Evolutionary conservation across 2,113 vertebrate species (phyloP).

Genomic region (Menura novaehollandiae): DNA sequence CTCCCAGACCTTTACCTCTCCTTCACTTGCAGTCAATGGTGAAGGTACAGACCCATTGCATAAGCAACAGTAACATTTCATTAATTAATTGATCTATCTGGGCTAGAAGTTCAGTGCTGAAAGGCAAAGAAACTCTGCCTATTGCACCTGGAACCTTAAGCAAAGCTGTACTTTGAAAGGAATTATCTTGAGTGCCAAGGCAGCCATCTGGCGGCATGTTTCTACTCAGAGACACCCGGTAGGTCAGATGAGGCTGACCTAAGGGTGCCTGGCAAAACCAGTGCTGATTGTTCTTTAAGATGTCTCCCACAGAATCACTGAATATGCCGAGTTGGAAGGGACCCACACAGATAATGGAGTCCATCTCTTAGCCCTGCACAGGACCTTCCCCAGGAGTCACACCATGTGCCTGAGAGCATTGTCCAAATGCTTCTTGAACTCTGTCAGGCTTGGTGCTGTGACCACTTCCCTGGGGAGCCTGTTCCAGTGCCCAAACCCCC

Average conservation of each 20-base stretch:
- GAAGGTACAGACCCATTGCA: not conserved
- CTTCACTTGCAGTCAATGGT: not conserved
- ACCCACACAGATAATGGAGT: not conserved
- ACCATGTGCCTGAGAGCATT: not conserved
- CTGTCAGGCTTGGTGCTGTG: not conserved
- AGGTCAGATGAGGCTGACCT: not conserved
- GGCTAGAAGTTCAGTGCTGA: not conserved
- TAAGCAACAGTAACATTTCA: not conserved
- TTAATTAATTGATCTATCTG: not conserved
- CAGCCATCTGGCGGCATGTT: not conserved
- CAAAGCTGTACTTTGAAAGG: not conserved
- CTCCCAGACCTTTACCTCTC: not conserved
- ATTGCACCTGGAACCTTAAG: not conserved
- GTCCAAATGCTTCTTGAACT: not conserved
- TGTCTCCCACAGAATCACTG: not conserved
- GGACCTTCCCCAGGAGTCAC: not conserved
- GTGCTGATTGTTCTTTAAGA: not conserved
- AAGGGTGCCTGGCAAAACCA: not conserved
- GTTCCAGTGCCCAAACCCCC: not conserved
- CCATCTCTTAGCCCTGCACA: not conserved
- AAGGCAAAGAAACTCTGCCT: not conserved
- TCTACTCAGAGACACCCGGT: not conserved
- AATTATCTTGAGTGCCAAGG: not conserved
- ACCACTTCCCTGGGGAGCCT: not conserved
- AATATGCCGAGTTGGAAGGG: not conserved